Evolutionary conservation across 30 jellyfish, hydroid and myxozoan species (phyloP).

Genomic region (Aurelia sp.): DNA sequence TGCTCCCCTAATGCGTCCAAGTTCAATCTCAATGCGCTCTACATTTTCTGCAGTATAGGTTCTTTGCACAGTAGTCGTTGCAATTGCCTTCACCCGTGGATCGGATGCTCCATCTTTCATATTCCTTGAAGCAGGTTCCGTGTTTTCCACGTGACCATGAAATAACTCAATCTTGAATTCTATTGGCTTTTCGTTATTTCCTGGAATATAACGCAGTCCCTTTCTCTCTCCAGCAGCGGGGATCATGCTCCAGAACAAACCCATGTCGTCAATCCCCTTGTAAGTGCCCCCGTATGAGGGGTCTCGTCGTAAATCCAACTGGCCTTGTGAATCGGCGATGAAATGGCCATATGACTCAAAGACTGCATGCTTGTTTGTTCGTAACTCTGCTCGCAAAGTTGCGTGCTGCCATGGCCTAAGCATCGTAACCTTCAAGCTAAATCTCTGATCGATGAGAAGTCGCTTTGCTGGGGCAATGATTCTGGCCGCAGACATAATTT

Average conservation of each 20-base stretch:
- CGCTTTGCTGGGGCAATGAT: slow-evolving; percentile 45
- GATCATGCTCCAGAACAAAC: slow-evolving; percentile 79
- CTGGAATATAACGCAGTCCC: slow-evolving; percentile 46
- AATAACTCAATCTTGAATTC: slow-evolving; percentile 8
- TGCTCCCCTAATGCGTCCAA: slow-evolving; percentile 60
- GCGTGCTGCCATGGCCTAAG: slow-evolving; percentile 45
- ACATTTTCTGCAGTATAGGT: slow-evolving; percentile 51
- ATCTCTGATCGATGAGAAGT: slow-evolving; percentile 47
- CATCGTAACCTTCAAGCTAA: slow-evolving; percentile 8
- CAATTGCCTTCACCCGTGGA: slow-evolving; percentile 11
- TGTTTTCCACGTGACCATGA: slow-evolving; percentile 46
- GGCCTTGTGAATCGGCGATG: slow-evolving; percentile 69
- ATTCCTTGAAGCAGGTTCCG: background rate
- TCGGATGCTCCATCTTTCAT: background rate
- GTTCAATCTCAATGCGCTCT: slow-evolving; percentile 46
- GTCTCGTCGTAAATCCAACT: slow-evolving; percentile 36
- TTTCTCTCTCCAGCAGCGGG: slow-evolving; percentile 72
- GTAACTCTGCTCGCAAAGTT: slow-evolving; percentile 54
- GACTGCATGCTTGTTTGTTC: background rate
- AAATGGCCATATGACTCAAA: slow-evolving; percentile 65
- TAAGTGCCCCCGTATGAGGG: slow-evolving; percentile 81
- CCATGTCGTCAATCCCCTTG: slow-evolving; percentile 76
- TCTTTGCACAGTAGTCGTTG: slow-evolving; percentile 48
- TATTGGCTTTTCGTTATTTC: slow-evolving; percentile 41
- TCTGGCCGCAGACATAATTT: slow-evolving; percentile 14